These are phyloP conservation scores for Dinothrombium tinctorium DNA, from an alignment of 1,140 invertebrate genomes.

Conservation along the genomic window DNA sequence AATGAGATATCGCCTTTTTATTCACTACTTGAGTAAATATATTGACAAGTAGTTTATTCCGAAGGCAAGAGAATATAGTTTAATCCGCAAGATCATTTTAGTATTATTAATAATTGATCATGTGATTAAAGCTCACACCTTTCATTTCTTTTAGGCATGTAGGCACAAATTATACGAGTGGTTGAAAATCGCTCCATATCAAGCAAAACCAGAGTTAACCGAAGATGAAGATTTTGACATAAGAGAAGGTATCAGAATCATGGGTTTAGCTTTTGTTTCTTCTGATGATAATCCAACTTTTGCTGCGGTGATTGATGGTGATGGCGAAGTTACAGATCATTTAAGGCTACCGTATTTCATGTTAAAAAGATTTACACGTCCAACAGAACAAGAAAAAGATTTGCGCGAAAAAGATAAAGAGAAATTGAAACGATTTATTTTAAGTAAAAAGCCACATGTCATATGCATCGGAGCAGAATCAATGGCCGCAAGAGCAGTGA, in stretches of 20 bases:
- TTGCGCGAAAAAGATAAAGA: constrained; percentile 48
- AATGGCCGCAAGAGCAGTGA: constrained; percentile 56
- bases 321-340: constrained; percentile 77
- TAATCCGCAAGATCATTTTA: no score
- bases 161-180: constrained; percentile 65
- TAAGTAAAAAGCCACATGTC: constrained; percentile 73
- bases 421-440: constrained; percentile 59
- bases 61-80: no score
- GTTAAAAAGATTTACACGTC: constrained; percentile 30
- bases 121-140: neutral
- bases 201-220: constrained; percentile 39
- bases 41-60: no score
- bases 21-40: neutral
- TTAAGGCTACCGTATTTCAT: constrained; percentile 55
- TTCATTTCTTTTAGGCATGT: constrained; percentile 33
- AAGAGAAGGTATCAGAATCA: constrained; percentile 53
- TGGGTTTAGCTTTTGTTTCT: constrained; percentile 65
- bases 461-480: constrained; percentile 69
- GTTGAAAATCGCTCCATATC: constrained; percentile 71
- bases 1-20: neutral
- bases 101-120: constrained; percentile 4
- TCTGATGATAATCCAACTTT: constrained; percentile 65
- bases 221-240: constrained; percentile 80
- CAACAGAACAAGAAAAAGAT: constrained; percentile 8
- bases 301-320: constrained; percentile 54